Percentiles rank a stretch among this genome's conserved stretches.
These are phyloP conservation scores for Nyctibius grandis DNA, from an alignment of 2,797 vertebrate genomes.

Conservation along the genomic window DNA sequence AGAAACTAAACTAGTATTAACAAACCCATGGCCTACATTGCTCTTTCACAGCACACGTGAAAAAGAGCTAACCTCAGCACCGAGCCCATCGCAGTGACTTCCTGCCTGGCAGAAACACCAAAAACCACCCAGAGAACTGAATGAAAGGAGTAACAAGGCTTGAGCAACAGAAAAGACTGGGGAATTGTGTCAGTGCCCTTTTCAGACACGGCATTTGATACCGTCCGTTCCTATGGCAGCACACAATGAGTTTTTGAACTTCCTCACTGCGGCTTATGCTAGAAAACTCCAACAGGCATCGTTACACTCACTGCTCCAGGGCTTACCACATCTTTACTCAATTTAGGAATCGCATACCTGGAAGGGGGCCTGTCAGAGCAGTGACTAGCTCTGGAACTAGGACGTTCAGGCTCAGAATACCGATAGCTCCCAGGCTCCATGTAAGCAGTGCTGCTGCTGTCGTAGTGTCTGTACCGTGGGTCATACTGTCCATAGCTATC, in stretches of 20 bases:
- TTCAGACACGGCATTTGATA: rapidly evolving
- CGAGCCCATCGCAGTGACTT: rapidly evolving
- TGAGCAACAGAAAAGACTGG: neutral
- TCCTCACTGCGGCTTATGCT: neutral
- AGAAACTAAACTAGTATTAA: neutral
- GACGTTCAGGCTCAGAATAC: conserved; percentile 86
- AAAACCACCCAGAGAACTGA: neutral
- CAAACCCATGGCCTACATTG: neutral
- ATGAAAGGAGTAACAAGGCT: neutral
- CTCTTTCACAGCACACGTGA: neutral
- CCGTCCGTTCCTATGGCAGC: rapidly evolving
- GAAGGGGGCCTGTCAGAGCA: conserved; percentile 89
- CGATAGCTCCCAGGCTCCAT: conserved; percentile 76
- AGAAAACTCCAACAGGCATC: neutral
- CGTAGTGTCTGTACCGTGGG: conserved; percentile 82
- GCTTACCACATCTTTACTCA: rapidly evolving
- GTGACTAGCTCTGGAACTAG: conserved; percentile 92
- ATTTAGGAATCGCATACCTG: conserved; percentile 69
- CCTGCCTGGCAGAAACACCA: neutral
- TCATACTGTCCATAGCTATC: conserved; percentile 82
- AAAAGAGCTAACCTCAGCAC: neutral
- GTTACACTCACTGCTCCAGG: neutral
- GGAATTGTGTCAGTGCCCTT: neutral
- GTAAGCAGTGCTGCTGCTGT: conserved; percentile 71
- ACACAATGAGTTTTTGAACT: neutral